Evolutionary conservation across 2,888 invertebrate species (phyloP), one percentile per base, ranked within the genome.

Genomic region (Dryobotodes eremita): DNA sequence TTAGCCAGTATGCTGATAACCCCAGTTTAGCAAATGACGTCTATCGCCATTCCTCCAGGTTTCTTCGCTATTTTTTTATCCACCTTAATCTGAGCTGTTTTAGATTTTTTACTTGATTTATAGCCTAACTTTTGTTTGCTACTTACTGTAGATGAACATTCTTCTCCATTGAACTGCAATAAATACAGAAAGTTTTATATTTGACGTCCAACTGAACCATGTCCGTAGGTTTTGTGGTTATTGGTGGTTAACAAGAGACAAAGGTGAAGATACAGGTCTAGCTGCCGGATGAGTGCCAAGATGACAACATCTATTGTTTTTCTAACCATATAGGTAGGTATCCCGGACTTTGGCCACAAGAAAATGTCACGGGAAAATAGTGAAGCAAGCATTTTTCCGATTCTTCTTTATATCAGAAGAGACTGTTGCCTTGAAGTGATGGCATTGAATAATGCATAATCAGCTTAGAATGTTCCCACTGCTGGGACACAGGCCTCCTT

Each of bases 101-200:
- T 17, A 6, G 0, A 17, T n/a, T n/a, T 26, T 68, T 11, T 20
- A n/a, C 42, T 20, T 20, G 57, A n/a, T n/a, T n/a, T 6, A 46
- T 42, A 26, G 23, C 17, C 1, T 23, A 23, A 26, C 2, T 42
- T 26, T 53, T 42, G 6, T 57, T 26, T 57, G 55, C 10, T 59
- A 79, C 79, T 79, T 66, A 79, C 79, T 55, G 73, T 15, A n/a
- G 81, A 15, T 31, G n/a, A 0, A 65, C 81, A 82, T 8, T 11
- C 10, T n/a, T 6, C 15, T 53, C 79, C 79, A 57, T 26, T 23
- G 50, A 26, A 71, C 81, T 82, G 71, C 3, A 82, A 79, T 23
- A 36, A 7, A 59, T 42, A n/a, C n/a, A 61, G 2, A n/a, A n/a
- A 36, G 36, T 57, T 69, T 36, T 57, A 36, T 36, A n/a, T 69